Conservation (phyloP, 2,113 vertebrate species). For the Callipepla squamata region DNA sequence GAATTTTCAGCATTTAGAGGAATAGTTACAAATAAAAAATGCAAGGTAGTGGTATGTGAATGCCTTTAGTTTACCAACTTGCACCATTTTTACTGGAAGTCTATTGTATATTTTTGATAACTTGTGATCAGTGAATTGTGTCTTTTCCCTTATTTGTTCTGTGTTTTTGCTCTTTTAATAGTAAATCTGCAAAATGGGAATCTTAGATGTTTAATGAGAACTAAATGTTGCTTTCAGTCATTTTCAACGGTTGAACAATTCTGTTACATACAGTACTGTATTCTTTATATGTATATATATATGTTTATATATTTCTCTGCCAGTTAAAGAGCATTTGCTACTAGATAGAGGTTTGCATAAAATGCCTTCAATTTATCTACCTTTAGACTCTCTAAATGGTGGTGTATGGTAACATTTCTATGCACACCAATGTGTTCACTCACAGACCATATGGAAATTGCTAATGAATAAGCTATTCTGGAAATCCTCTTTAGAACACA, state of each 20-base stretch:
- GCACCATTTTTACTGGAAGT: neutral
- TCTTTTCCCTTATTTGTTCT: neutral
- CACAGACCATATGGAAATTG: neutral
- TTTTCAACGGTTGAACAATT: neutral
- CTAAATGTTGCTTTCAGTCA: neutral
- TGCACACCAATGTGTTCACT: rapidly evolving
- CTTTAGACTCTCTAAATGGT: neutral
- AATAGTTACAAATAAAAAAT: neutral
- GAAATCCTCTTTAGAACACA: neutral
- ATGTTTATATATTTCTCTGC: neutral
- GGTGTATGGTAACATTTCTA: neutral
- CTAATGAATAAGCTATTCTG: constrained; percentile 2
- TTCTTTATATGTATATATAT: neutral
- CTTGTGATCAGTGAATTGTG: neutral
- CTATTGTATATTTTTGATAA: neutral
- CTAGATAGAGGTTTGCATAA: neutral
- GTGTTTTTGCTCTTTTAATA: neutral
- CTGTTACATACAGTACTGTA: neutral
- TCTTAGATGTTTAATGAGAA: neutral
- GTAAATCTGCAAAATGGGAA: neutral
- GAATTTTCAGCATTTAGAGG: neutral
- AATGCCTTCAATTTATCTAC: neutral
- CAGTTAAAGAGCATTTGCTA: neutral
- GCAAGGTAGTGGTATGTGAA: neutral
- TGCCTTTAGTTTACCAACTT: neutral